Evolutionary conservation across 2,113 vertebrate genomes (phyloP).

Genomic region (Notothenia coriiceps): DNA sequence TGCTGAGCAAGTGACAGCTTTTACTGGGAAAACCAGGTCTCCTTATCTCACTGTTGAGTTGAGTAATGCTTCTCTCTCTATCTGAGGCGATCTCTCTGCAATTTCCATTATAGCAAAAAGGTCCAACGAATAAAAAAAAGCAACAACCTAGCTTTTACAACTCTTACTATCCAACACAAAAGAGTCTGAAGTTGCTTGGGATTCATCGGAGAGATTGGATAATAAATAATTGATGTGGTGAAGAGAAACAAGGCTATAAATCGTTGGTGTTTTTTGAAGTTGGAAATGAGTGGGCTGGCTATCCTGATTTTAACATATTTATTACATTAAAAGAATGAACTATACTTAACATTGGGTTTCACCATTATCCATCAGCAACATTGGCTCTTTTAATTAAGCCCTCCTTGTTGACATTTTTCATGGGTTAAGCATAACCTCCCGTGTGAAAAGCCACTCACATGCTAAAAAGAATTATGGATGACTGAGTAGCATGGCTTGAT

Average conservation of each 20-base stretch:
- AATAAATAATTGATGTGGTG: constrained; percentile 66
- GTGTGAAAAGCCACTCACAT: constrained; percentile 59
- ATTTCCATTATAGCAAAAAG: constrained; percentile 1
- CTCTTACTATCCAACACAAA: background rate
- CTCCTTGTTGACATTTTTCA: constrained; percentile 53
- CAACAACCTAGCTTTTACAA: constrained; percentile 1
- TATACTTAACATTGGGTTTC: constrained; percentile 30
- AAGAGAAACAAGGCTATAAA: constrained; percentile 54
- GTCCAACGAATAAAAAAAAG: background rate
- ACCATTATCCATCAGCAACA: constrained; percentile 44
- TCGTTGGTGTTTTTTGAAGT: constrained; percentile 63
- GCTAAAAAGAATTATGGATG: constrained; percentile 68
- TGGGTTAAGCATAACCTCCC: constrained; percentile 55
- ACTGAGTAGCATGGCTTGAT: constrained; percentile 61
- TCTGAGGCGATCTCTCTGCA: constrained; percentile 9
- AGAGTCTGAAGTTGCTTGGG: constrained; percentile 15
- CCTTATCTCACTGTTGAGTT: constrained; percentile 39
- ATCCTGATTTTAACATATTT: constrained; percentile 45
- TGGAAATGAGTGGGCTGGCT: constrained; percentile 46
- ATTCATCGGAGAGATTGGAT: constrained; percentile 55
- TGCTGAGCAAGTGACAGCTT: constrained; percentile 34
- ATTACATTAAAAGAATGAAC: constrained; percentile 61
- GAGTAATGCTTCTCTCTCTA: constrained; percentile 24
- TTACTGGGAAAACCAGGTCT: constrained; percentile 24
- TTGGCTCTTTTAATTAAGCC: constrained; percentile 61